Conservation (phyloP, 2,888 invertebrate genomes). For the Lithophane semibrunnea region DNA sequence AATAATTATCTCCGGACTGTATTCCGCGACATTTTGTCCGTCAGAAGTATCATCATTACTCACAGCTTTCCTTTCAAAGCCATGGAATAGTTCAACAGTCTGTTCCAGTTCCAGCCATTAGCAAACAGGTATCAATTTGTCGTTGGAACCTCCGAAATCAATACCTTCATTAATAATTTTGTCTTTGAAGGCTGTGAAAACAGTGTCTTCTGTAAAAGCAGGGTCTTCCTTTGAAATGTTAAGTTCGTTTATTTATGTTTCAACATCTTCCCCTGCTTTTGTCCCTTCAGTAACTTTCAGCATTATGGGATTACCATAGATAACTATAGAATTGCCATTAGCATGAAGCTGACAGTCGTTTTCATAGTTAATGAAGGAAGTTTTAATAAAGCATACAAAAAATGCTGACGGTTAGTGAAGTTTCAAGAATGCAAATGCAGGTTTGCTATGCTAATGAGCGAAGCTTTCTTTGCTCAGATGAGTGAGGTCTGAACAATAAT, state of each 20-base stretch:
- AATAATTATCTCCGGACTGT: conserved; percentile 16
- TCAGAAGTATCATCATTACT: conserved; percentile 47
- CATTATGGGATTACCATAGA: conserved; percentile 40
- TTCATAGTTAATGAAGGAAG: conserved; percentile 59
- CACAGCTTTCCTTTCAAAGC: conserved; percentile 50
- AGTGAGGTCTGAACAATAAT: conserved; percentile 25
- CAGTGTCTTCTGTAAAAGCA: conserved; percentile 36
- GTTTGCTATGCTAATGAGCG: conserved; percentile 67
- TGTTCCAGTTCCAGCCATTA: conserved; percentile 45
- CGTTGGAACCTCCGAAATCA: conserved; percentile 57
- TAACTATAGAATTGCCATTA: conserved; percentile 52
- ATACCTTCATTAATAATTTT: conserved; percentile 67
- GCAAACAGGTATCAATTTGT: conserved; percentile 62
- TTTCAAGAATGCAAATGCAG: conserved; percentile 68
- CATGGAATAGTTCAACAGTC: conserved; percentile 40
- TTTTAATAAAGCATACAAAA: conserved; percentile 60
- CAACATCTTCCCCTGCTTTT: conserved; percentile 33
- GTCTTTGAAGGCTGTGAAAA: conserved; percentile 54
- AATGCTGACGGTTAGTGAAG: conserved; percentile 45
- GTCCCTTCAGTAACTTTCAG: conserved; percentile 33
- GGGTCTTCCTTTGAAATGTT: conserved; percentile 59
- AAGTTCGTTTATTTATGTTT: conserved; percentile 56
- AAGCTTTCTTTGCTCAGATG: conserved; percentile 38
- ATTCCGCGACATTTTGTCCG: conserved; percentile 27
- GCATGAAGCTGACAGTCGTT: conserved; percentile 52